Conservation (phyloP, 92 coral and sea anemone species). For the Zoanthus sansibaricus region DNA sequence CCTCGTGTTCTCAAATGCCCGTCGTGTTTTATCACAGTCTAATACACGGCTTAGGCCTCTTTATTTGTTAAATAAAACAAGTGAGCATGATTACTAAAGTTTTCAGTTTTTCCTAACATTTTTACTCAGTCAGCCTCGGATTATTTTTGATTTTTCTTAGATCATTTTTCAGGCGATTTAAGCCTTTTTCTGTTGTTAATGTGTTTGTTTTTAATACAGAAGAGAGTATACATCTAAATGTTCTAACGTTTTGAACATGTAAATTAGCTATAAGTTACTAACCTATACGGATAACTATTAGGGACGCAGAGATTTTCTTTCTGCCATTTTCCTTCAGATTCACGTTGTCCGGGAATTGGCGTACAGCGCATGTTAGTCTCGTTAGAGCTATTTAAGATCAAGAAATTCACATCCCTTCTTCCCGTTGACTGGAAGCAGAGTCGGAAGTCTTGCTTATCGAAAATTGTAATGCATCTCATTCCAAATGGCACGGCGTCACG, state of each 20-base stretch:
- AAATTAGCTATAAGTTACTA: not conserved
- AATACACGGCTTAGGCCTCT: too few relatives aligned
- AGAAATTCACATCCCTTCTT: not conserved
- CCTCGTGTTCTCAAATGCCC: too few relatives aligned
- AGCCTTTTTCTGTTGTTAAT: too few relatives aligned
- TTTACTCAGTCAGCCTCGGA: too few relatives aligned
- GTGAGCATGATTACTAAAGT: too few relatives aligned
- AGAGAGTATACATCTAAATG: too few relatives aligned
- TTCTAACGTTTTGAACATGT: not conserved
- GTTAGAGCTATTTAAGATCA: not conserved
- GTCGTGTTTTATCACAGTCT: too few relatives aligned
- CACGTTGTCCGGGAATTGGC: not conserved
- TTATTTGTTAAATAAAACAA: too few relatives aligned
- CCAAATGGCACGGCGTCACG: not conserved
- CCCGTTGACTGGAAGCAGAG: not conserved
- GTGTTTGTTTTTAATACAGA: too few relatives aligned
- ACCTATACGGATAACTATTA: conserved; percentile 4
- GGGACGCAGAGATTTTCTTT: conserved; percentile 4
- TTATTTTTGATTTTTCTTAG: too few relatives aligned
- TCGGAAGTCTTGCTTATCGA: not conserved
- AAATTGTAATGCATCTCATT: conserved; percentile 5
- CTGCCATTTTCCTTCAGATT: not conserved
- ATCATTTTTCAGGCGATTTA: too few relatives aligned
- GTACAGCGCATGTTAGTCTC: conserved; percentile 23
- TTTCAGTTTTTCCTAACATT: too few relatives aligned